Percentiles rank a stretch among this genome's conserved stretches.
phyloP scores from a whole-genome alignment of 2,113 vertebrate species.

The Neomonachus schauinslandi region DNA sequence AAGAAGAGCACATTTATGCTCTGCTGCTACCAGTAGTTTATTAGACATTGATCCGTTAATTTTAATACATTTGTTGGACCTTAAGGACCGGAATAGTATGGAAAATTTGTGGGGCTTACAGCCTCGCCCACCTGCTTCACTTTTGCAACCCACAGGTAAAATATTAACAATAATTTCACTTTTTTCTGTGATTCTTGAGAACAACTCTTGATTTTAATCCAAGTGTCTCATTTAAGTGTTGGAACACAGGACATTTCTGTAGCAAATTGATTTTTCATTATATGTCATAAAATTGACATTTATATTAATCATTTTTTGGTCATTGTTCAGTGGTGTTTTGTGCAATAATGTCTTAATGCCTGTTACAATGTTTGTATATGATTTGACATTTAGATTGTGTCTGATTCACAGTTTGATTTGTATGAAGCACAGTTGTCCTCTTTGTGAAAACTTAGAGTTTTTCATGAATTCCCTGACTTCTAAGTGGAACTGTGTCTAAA shows the following conservation, averaged over 20 bases:
- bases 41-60: slow-evolving; percentile 97
- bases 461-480: background rate
- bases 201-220: slow-evolving; percentile 26
- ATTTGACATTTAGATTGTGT: background rate
- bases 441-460: slow-evolving; percentile 27
- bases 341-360: background rate
- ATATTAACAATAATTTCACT: background rate
- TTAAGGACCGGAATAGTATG: slow-evolving; percentile 95
- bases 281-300: background rate
- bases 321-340: background rate
- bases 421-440: background rate
- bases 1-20: slow-evolving; percentile 84
- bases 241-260: slow-evolving; percentile 39
- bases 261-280: slow-evolving; percentile 41
- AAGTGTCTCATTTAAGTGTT: background rate
- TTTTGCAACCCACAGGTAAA: slow-evolving; percentile 94
- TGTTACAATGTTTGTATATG: background rate
- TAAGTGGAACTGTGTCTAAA: slow-evolving; percentile 1
- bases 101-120: slow-evolving; percentile 97
- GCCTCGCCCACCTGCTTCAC: slow-evolving; percentile 92
- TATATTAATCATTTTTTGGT: background rate
- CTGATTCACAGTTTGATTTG: background rate
- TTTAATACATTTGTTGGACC: slow-evolving; percentile 96
- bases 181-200: slow-evolving; percentile 26
- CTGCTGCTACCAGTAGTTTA: slow-evolving; percentile 88